phyloP scores from a whole-genome alignment of 2,888 invertebrate genomes.

The Quadriops clusia region DNA sequence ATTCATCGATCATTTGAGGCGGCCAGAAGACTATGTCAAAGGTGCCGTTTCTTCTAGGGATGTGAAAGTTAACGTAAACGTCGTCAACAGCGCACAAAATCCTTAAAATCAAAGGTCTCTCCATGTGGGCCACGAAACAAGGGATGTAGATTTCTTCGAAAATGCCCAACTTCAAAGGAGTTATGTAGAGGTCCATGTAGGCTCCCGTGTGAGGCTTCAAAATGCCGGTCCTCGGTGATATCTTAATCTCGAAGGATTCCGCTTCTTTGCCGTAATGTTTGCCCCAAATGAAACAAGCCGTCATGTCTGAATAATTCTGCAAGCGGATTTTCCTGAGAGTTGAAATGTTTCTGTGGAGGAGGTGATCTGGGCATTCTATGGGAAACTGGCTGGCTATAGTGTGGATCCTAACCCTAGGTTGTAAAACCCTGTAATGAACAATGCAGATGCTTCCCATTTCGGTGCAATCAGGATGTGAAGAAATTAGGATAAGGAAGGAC shows the following conservation, averaged over 20 bases:
- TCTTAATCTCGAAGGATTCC: conserved; percentile 23
- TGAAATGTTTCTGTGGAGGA: conserved; percentile 26
- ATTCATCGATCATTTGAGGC: conserved; percentile 7
- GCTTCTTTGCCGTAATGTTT: conserved; percentile 25
- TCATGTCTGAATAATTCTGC: conserved; percentile 23
- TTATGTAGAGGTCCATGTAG: conserved; percentile 23
- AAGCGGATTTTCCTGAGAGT: conserved; percentile 23
- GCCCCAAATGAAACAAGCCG: conserved; percentile 14
- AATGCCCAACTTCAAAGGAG: conserved; percentile 28
- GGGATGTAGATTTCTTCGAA: conserved; percentile 31
- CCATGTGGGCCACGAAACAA: conserved; percentile 28
- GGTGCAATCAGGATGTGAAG: conserved; percentile 9
- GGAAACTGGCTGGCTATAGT: conserved; percentile 22
- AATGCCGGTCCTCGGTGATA: conserved; percentile 25
- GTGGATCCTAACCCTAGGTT: conserved; percentile 23
- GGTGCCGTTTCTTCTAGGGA: conserved; percentile 22
- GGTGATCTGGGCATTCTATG: conserved; percentile 25
- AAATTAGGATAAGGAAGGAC: conserved; percentile 16
- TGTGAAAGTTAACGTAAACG: conserved; percentile 29
- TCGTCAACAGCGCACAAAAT: conserved; percentile 30
- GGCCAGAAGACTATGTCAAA: conserved; percentile 23
- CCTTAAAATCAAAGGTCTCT: conserved; percentile 24
- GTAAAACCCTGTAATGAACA: conserved; percentile 24
- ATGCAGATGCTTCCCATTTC: conserved; percentile 19
- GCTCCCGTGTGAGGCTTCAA: conserved; percentile 17